These are phyloP conservation scores for Drosophila aff. DNA, from an alignment of 1,140 invertebrate species.

Conservation along the genomic window DNA sequence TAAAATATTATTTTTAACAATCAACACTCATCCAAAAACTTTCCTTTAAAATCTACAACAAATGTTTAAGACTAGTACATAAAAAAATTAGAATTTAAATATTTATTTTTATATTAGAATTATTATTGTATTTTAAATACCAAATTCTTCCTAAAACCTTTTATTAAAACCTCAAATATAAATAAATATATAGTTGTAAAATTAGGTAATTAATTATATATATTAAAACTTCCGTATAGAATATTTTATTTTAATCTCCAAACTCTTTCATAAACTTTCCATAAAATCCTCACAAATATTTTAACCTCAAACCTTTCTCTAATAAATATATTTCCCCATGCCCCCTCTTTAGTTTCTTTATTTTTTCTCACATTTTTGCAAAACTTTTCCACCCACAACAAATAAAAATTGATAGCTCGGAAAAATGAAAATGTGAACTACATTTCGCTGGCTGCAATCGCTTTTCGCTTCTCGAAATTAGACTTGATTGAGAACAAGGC, in stretches of 20 bases:
- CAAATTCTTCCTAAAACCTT: no score
- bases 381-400: not conserved
- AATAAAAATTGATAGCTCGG: not conserved
- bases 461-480: conserved; percentile 14
- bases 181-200: no score
- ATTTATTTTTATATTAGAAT: no score
- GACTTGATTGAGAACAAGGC: conserved; percentile 21
- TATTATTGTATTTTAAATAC: no score
- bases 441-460: not conserved
- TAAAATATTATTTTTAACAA: no score
- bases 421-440: conserved; percentile 14
- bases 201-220: no score
- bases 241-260: not conserved
- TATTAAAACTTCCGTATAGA: not conserved
- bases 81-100: no score
- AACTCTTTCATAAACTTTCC: not conserved
- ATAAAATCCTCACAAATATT: not conserved
- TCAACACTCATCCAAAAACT: no score
- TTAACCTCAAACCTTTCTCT: not conserved
- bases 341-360: no score
- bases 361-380: not conserved
- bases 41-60: no score
- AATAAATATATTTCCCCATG: not conserved
- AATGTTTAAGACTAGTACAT: no score
- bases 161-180: no score